Conservation (phyloP, 1,140 invertebrate species). For the Zaprionus vittiger region DNA sequence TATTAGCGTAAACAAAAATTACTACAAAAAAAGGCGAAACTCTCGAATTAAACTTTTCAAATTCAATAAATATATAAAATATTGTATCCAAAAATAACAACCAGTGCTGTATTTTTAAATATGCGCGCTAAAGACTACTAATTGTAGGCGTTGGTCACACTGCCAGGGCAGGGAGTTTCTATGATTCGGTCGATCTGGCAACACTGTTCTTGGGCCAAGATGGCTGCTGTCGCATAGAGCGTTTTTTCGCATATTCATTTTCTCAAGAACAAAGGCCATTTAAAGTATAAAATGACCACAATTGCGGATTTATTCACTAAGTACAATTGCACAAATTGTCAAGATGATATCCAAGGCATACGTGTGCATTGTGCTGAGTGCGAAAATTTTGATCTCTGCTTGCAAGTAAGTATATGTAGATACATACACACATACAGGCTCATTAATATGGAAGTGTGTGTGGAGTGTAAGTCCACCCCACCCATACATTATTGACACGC, state of each 20-base stretch:
- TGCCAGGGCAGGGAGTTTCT: background rate
- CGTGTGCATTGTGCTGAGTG: constrained; percentile 95
- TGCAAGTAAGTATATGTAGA: constrained; percentile 89
- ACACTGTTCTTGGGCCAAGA: constrained; percentile 34
- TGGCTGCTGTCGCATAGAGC: constrained; percentile 42
- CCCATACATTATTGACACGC: constrained; percentile 13
- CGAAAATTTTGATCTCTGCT: constrained; percentile 93
- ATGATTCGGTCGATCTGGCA: constrained; percentile 16
- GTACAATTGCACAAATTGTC: constrained; percentile 95
- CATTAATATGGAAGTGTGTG: background rate
- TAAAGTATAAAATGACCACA: constrained; percentile 64
- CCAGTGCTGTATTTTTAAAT: constrained; percentile 19
- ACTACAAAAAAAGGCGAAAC: constrained; percentile 68
- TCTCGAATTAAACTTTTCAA: constrained; percentile 79
- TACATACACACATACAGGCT: constrained; percentile 11
- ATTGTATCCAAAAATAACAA: constrained; percentile 39
- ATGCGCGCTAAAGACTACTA: background rate
- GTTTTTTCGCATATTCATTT: constrained; percentile 61
- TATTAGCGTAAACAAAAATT: constrained; percentile 78
- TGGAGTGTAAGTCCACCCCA: constrained; percentile 16
- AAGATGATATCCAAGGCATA: constrained; percentile 94
- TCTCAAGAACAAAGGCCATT: constrained; percentile 45
- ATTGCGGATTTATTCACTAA: constrained; percentile 88
- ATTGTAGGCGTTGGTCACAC: constrained; percentile 36
- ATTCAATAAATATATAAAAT: constrained; percentile 73